Evolutionary conservation across 2,113 vertebrate genomes (phyloP).

Genomic region (Haemorhous mexicanus): DNA sequence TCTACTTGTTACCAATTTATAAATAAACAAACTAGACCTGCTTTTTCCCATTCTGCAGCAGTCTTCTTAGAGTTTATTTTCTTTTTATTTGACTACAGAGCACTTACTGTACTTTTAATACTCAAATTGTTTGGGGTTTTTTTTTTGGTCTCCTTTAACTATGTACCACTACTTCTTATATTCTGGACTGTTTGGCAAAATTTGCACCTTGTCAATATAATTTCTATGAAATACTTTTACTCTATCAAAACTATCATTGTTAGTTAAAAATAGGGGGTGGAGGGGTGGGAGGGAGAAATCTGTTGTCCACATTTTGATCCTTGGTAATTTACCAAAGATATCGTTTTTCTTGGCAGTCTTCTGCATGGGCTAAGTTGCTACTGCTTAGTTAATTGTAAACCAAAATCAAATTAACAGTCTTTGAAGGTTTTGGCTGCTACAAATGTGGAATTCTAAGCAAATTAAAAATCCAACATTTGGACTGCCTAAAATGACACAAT

Average conservation of each 20-base stretch:
- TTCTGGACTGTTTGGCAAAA: conserved; percentile 55
- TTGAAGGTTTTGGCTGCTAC: conserved; percentile 64
- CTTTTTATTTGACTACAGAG: conserved; percentile 73
- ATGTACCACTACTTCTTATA: conserved; percentile 41
- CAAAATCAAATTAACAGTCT: conserved; percentile 79
- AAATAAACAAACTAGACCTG: conserved; percentile 80
- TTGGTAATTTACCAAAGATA: conserved; percentile 77
- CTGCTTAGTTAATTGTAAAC: conserved; percentile 80
- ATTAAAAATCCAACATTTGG: conserved; percentile 49
- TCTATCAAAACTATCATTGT: conserved; percentile 53
- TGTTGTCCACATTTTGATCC: conserved; percentile 75
- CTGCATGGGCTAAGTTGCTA: conserved; percentile 72
- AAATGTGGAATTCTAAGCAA: conserved; percentile 26
- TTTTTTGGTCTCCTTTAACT: conserved; percentile 54
- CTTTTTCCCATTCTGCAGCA: conserved; percentile 71
- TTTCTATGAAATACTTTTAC: conserved; percentile 42
- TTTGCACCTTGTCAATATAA: conserved; percentile 61
- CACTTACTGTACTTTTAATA: conserved; percentile 69
- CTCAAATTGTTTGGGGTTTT: conserved; percentile 9
- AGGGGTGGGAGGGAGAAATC: conserved; percentile 53
- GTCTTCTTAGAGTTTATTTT: conserved; percentile 73
- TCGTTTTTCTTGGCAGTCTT: conserved; percentile 79
- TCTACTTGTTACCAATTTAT: conserved; percentile 79
- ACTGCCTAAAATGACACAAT: background rate
- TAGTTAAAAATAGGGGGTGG: conserved; percentile 61